Evolutionary conservation across 2,113 vertebrate genomes (phyloP).

Genomic region (Silurus meridionalis): DNA sequence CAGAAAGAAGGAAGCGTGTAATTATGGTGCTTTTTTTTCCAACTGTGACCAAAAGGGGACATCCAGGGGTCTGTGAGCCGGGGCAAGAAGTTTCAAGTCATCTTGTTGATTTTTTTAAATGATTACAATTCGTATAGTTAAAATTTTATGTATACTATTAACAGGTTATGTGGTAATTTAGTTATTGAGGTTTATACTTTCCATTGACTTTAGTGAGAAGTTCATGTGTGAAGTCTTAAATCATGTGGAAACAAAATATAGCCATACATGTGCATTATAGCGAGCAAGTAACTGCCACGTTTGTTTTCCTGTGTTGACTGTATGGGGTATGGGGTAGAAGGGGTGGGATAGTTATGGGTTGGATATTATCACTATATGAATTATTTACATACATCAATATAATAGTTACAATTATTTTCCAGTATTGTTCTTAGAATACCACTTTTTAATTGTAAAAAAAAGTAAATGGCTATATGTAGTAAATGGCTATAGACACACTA

Average conservation of each 20-base stretch:
- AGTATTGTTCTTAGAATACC: constrained; percentile 17
- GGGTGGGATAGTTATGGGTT: neutral
- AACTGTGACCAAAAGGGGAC: neutral
- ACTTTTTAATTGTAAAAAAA: constrained; percentile 64
- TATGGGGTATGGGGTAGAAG: constrained; percentile 15
- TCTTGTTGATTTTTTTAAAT: neutral
- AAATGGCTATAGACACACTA: constrained; percentile 26
- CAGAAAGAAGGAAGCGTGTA: constrained; percentile 7
- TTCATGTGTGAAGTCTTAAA: neutral
- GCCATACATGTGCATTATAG: neutral
- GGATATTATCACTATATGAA: constrained; percentile 21
- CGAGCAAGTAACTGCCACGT: neutral
- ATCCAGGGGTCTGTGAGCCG: neutral
- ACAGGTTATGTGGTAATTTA: constrained; percentile 6
- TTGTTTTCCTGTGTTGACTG: neutral
- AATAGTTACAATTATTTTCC: constrained; percentile 38
- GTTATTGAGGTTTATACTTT: neutral
- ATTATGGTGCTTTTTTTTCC: neutral
- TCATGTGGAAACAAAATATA: neutral
- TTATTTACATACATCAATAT: constrained; percentile 23
- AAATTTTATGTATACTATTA: constrained; percentile 1
- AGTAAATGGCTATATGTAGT: constrained; percentile 31
- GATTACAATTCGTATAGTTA: constrained; percentile 14
- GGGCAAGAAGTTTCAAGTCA: neutral
- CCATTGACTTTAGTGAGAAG: neutral